These are phyloP conservation scores for Exephanes ischioxanthus DNA, from an alignment of 2,888 invertebrate species.

Conservation along the genomic window DNA sequence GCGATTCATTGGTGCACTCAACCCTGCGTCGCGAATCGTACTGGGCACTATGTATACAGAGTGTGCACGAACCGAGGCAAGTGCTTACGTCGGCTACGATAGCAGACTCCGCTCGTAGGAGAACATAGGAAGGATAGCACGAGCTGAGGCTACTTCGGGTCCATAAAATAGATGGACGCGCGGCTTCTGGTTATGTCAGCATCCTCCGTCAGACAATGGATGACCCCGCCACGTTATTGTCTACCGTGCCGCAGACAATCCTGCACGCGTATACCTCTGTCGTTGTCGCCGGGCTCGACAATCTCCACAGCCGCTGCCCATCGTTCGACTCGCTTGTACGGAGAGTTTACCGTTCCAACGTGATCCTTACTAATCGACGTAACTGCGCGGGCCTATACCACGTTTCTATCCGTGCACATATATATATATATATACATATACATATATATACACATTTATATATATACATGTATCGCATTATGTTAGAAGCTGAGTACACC, in stretches of 20 bases:
- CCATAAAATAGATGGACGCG: conserved; percentile 77
- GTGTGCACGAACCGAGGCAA: neutral
- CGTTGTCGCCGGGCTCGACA: conserved; percentile 42
- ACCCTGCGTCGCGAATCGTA: neutral
- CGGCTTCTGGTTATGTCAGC: conserved; percentile 83
- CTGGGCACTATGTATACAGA: neutral
- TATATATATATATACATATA: neutral
- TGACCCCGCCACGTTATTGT: conserved; percentile 81
- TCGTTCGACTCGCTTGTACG: conserved; percentile 39
- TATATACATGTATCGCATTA: neutral
- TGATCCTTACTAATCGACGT: conserved; percentile 80
- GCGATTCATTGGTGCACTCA: neutral
- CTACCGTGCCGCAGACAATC: conserved; percentile 72
- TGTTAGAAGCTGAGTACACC: neutral
- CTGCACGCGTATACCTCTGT: conserved; percentile 69
- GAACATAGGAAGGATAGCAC: conserved; percentile 40
- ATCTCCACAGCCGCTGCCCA: conserved; percentile 31
- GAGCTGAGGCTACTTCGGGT: conserved; percentile 67
- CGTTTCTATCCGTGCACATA: conserved; percentile 4
- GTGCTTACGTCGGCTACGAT: conserved; percentile 13
- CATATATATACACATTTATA: neutral
- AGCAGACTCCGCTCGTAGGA: neutral
- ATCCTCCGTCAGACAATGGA: conserved; percentile 83
- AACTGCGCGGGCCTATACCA: conserved; percentile 61
- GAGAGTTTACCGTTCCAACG: conserved; percentile 74